Conservation (phyloP, 2,113 vertebrate genomes). For the Vanacampus margaritifer region DNA sequence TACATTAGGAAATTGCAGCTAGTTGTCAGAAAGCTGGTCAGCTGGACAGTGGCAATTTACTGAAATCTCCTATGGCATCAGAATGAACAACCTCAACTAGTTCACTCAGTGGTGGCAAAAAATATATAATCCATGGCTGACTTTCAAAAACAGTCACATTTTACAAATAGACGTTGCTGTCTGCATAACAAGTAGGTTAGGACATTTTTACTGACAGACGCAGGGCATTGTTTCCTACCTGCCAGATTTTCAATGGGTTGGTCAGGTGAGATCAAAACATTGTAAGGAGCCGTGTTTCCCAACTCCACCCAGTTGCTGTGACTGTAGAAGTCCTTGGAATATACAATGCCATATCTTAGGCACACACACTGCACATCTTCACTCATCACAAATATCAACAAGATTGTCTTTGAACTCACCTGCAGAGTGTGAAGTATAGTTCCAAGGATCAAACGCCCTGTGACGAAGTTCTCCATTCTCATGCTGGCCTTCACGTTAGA, state of each 20-base stretch:
- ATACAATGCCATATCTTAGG: neutral
- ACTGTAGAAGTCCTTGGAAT: slow-evolving; percentile 65
- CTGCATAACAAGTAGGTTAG: too few species aligned
- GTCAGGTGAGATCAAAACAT: slow-evolving; percentile 49
- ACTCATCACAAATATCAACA: neutral
- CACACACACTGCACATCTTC: too few species aligned
- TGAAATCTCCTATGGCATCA: too few species aligned
- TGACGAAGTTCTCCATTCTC: slow-evolving; percentile 18
- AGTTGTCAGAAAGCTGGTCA: too few species aligned
- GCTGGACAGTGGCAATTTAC: too few species aligned
- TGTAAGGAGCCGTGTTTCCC: slow-evolving; percentile 46
- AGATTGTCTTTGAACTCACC: slow-evolving; percentile 26
- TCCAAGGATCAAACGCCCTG: slow-evolving; percentile 48
- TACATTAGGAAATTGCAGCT: too few species aligned
- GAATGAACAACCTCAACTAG: too few species aligned
- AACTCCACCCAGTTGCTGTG: slow-evolving; percentile 72
- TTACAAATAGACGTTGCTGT: too few species aligned
- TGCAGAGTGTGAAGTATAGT: slow-evolving; percentile 59
- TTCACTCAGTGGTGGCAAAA: too few species aligned
- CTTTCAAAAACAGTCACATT: too few species aligned
- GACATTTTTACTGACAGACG: too few species aligned
- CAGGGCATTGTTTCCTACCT: slow-evolving; percentile 52
- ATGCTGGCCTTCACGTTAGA: slow-evolving; percentile 51
- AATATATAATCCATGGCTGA: too few species aligned
- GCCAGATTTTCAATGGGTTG: slow-evolving; percentile 54